These are phyloP conservation scores for Eolophus roseicapilla DNA, from an alignment of 2,113 vertebrate genomes.

Conservation along the genomic window DNA sequence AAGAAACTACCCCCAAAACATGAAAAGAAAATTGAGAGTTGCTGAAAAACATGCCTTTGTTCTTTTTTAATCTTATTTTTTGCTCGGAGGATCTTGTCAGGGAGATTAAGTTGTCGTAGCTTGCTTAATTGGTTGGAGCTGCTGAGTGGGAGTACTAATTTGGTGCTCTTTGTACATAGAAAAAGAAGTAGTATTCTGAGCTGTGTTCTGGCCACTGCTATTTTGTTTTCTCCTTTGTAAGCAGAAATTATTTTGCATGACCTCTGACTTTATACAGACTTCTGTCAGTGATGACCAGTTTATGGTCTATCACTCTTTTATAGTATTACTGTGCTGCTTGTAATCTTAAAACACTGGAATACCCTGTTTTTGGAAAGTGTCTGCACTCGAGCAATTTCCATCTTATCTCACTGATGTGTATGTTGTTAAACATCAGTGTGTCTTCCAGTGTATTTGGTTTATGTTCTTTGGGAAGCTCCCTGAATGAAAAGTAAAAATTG, in stretches of 20 bases:
- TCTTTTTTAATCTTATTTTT: neutral
- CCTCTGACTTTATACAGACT: neutral
- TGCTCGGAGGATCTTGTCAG: neutral
- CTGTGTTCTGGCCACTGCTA: neutral
- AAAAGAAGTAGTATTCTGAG: neutral
- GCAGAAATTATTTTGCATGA: neutral
- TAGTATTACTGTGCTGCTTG: neutral
- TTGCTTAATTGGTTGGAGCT: neutral
- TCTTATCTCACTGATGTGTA: neutral
- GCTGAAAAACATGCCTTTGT: neutral
- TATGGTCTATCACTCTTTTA: neutral
- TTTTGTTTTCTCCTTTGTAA: neutral
- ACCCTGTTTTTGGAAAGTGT: neutral
- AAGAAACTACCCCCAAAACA: neutral
- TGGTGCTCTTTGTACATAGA: neutral
- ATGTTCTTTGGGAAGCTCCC: neutral
- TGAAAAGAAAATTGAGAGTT: neutral
- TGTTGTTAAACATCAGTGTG: neutral
- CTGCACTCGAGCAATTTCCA: neutral
- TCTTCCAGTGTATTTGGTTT: neutral
- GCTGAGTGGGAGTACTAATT: neutral
- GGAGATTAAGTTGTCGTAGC: neutral
- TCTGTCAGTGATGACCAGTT: neutral
- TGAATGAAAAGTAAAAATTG: neutral
- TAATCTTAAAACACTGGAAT: neutral